Base-by-base conservation (phyloP, 2,113 vertebrate genomes). In the Otolemur garnettii region DNA sequence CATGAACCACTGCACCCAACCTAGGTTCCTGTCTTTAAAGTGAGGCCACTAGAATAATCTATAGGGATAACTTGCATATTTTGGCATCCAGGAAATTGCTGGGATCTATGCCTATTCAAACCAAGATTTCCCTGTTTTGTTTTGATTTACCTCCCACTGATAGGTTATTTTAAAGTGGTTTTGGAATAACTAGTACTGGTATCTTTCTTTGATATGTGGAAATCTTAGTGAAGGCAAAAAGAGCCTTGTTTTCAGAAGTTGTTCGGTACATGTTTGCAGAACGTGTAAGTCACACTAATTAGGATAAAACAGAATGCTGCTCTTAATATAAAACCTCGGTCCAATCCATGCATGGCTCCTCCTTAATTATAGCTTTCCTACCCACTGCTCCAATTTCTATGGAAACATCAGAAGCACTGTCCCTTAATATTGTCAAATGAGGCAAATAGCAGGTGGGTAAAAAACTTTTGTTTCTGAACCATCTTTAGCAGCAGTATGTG, bases 281-380 rank as follows among this genome's bases (percentile, higher is more conserved):
- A 91, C 71, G 66, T 90, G 24, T 68, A 71, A 33, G 15, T 75
- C 92, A 94, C 1, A 38, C 42, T 90, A 82, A 86, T 77, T 81
- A 94, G 19, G 55, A 88, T n/a, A 90, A 91, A 69, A 60, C 9
- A 78, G 38, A 93, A 94, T 68, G 24, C 13, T 87, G 18, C 21
- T 93, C 80, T 95, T 91, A 88, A 66, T 72, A 85, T 62, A 80
- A 91, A 96, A 93, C 68, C 24, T 60, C 72, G 15, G 26, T 80
- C 60, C 28, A 68, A 74, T 62, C 77, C 64, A 26, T 14, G 24
- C 50, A 33, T 79, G 22, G 3, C n/a, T 72, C 42, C 42, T 87
- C 35, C 75, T 10, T 9, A 64, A 66, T 81, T 80, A 90, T 17
- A n/a, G 9, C 15, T 93, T 24, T 77, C 38, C 57, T 15, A 28